These are phyloP conservation scores for Lerista edwardsae DNA, from an alignment of 2,797 vertebrate genomes.

Conservation along the genomic window DNA sequence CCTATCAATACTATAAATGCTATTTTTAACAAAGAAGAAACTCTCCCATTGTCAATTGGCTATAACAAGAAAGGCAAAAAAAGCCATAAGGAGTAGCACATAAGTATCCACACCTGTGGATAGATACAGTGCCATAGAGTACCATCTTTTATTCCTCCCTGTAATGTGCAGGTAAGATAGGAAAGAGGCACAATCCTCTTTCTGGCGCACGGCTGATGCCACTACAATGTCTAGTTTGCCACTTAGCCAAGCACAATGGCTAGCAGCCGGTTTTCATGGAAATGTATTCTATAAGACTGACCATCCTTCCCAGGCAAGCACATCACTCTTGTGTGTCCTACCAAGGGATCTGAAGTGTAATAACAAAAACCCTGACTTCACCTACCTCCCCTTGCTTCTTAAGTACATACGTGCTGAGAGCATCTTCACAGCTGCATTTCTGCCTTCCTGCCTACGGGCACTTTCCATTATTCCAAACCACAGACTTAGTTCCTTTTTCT, in stretches of 20 bases:
- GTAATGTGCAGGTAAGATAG: not conserved
- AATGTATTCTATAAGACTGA: not conserved
- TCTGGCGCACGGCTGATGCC: not conserved
- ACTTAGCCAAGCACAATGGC: not conserved
- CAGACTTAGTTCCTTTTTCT: not conserved
- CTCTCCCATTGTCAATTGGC: no score
- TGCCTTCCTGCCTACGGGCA: not conserved
- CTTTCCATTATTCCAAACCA: not conserved
- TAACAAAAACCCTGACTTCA: not conserved
- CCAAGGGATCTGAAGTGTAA: accelerated
- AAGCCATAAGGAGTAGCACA: no score
- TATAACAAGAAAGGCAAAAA: not conserved
- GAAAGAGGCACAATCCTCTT: not conserved
- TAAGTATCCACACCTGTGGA: not conserved
- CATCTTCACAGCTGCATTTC: accelerated
- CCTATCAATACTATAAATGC: not conserved
- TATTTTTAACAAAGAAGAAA: not conserved
- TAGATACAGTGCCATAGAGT: not conserved
- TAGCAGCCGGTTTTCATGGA: not conserved
- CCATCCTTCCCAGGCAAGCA: not conserved
- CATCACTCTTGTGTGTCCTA: accelerated
- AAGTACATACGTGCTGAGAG: accelerated
- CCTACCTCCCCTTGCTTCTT: not conserved
- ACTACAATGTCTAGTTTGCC: not conserved
- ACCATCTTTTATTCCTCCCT: not conserved